A percentile compares a stretch with the other conserved stretches of the same genome.
Evolutionary conservation across 1,140 invertebrate genomes (phyloP).

Genomic region (Drosophila nasuta): DNA sequence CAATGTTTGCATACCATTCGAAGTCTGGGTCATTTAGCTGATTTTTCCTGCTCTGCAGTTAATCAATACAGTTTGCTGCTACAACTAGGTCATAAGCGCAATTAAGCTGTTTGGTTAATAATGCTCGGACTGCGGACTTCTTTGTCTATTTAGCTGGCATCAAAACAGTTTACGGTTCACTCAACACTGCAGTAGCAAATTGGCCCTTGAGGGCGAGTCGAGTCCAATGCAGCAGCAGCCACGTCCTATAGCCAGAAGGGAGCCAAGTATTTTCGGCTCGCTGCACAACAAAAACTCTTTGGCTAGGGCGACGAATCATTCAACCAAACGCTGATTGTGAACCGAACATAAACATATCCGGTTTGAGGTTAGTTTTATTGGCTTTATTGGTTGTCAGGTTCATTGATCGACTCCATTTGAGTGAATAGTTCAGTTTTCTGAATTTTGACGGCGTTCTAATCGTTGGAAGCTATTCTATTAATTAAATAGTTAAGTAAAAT

Average conservation of each 20-base stretch:
- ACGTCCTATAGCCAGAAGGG: conserved; percentile 7
- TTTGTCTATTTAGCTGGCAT: conserved; percentile 18
- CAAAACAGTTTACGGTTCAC: conserved; percentile 68
- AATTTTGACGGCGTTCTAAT: background rate
- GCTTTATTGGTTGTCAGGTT: conserved; percentile 19
- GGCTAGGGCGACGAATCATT: conserved; percentile 36
- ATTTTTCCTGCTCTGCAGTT: conserved; percentile 19
- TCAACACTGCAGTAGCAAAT: conserved; percentile 44
- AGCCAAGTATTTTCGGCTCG: conserved; percentile 59
- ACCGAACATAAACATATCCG: conserved; percentile 28
- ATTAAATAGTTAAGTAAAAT: no score
- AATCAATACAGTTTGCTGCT: conserved; percentile 10
- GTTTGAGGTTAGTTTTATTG: conserved; percentile 38
- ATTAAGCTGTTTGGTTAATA: conserved; percentile 50
- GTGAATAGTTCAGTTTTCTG: background rate
- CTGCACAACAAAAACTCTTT: conserved; percentile 48
- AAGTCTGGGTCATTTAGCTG: background rate
- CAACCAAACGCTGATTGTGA: conserved; percentile 38
- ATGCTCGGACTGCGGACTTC: conserved; percentile 28
- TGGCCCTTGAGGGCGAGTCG: background rate
- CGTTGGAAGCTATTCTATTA: no score
- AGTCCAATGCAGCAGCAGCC: background rate
- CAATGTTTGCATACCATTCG: conserved; percentile 12
- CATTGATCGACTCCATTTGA: conserved; percentile 34
- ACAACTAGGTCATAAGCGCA: conserved; percentile 67